Base-by-base conservation (phyloP, 2,113 vertebrate species). In the Ellobius talpinus region DNA sequence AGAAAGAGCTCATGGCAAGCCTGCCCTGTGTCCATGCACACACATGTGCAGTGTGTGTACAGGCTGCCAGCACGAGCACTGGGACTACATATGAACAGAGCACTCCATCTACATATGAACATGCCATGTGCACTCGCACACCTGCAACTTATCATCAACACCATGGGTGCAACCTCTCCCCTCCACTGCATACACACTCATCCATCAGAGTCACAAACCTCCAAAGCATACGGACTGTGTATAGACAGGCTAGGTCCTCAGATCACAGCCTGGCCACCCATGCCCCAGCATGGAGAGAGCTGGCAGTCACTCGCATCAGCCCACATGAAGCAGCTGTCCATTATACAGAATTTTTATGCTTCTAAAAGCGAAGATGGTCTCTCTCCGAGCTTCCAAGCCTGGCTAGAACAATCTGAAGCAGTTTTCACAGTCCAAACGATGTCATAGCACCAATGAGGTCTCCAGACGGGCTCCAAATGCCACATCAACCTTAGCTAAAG, bases 311-410 rank as follows among this genome's bases (percentile, higher is more conserved):
- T 95, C 95, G 23, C 2, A 33, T 87, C 94, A 90, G 96, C 87
- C 95, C 96, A 90, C 73, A 63, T 19, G 95, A 96, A 91, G 97
- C 65, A 36, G 89, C 97, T 97, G 93, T 61, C 86, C 95, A 82
- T 96, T 94, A 93, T 86, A 91, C 72, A 72, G 68, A 58, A 94
- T 95, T 94, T 98, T 97, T 93, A 91, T 19, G 93, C 85, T 91
- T 94, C 93, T 47, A 33, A 76, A 98, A 97, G 95, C 92, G 93
- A 90, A 97, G 95, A 87, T 33, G 89, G 79, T 65, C 94, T 97
- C 97, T 96, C 92, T 96, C 97, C 39, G 91, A 85, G 13, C 87
- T 97, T 84, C 89, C 72, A 78, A 96, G 94, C 72, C 73, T 36
- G 68, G 73, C 66, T 68, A 91, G 94, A 95, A 63, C 96, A 96